These are phyloP conservation scores for Aphaenogaster rudis DNA, from an alignment of 1,140 invertebrate species.

Conservation along the genomic window DNA sequence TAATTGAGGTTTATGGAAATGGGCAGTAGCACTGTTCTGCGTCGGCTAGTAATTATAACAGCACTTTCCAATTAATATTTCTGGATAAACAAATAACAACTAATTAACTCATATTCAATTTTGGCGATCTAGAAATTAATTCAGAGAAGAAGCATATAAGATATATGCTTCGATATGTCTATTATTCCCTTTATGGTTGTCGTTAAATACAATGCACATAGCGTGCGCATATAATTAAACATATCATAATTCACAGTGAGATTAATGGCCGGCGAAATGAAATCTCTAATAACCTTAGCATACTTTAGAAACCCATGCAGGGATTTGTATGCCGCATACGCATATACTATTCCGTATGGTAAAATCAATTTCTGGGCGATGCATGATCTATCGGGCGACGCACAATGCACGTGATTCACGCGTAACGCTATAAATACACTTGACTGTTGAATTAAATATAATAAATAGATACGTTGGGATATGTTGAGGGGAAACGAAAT, in stretches of 20 bases:
- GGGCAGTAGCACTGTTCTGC: conserved; percentile 18
- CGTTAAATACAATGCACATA: conserved; percentile 30
- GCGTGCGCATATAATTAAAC: conserved; percentile 20
- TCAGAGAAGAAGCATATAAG: background rate
- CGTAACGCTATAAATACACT: conserved; percentile 51
- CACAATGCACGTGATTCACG: conserved; percentile 63
- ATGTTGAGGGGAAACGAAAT: conserved; percentile 29
- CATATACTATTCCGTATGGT: conserved; percentile 1
- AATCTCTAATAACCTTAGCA: conserved; percentile 50
- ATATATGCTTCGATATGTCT: background rate
- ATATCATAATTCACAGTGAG: conserved; percentile 40
- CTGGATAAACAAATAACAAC: conserved; percentile 1
- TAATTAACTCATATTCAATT: conserved; percentile 10
- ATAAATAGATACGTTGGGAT: conserved; percentile 68
- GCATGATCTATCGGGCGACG: conserved; percentile 20
- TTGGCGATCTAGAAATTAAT: background rate
- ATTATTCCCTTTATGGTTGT: background rate
- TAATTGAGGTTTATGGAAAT: conserved; percentile 63
- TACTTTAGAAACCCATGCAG: conserved; percentile 36
- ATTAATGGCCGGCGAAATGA: conserved; percentile 51
- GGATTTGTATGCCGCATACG: conserved; percentile 33
- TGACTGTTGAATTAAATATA: conserved; percentile 69
- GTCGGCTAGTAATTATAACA: conserved; percentile 11
- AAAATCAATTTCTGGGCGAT: conserved; percentile 61
- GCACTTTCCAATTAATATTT: conserved; percentile 44